Base-by-base conservation (phyloP, 2,113 vertebrate genomes). In the Vulpes ferrilata region DNA sequence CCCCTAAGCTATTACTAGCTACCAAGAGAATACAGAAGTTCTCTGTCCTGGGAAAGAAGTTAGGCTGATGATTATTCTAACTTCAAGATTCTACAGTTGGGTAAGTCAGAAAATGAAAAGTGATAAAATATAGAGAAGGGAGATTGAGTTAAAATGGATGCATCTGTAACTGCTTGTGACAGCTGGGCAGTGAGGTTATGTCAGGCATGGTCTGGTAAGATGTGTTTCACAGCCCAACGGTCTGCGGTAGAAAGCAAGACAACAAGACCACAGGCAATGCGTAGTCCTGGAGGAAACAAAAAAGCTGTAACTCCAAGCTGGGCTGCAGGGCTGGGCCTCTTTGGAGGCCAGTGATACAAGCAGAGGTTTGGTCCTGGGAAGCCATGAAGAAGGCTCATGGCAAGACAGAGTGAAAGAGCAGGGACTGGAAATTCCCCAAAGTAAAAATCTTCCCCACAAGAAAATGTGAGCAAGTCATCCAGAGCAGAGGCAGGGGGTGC, bases 1-100 rank as follows among this genome's bases (percentile, higher is more conserved):
- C 25, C 27, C 53, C 32, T 96, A 83, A 95, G 90, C 59, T 93
- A 30, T 90, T 53, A 78, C 76, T 82, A 92, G 60, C 79, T 38
- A 89, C 32, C 64, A 85, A 78, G 35, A 4, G 38, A 97, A 92
- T 64, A 90, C n/a, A 90, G 38, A 92, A 53, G 25, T 57, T n/a
- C 89, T 93, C 74, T 92, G n/a, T 59, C 20, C 6, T 90, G n/a
- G 80, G 57, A 87, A 78, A 88, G 67, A 93, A 62, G 32, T 23
- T 78, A 51, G 79, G 30, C 51, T 92, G n/a, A 86, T 78, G 64
- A 85, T 22, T 94, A 22, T 78, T 65, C 84, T 92, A 86, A 93
- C 17, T n/a, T 94, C 62, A 57, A 88, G 59, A 85, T 59, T 93
- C 19, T 84, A 80, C 12, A 88, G 35, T n/a, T 64, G 78, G 92